These are phyloP conservation scores for Fragum fragum DNA, from an alignment of 2,888 invertebrate genomes.

Conservation along the genomic window DNA sequence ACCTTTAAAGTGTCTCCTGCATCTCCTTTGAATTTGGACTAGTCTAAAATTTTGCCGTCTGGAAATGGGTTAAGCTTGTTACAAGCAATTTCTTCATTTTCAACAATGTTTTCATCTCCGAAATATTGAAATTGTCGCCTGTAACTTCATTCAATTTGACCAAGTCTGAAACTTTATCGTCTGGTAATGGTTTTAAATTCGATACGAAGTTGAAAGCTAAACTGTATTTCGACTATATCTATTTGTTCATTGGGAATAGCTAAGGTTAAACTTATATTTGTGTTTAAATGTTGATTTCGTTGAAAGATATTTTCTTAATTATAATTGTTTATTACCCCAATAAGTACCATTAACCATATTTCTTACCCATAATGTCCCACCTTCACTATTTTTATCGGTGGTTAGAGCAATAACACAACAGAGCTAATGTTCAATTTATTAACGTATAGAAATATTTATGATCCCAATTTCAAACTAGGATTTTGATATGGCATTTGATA, in stretches of 20 bases:
- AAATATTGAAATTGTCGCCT: too few species aligned
- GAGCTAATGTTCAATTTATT: not conserved
- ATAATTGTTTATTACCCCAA: constrained; percentile 3
- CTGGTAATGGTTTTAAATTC: too few species aligned
- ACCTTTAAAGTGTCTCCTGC: too few species aligned
- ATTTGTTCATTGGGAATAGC: not conserved
- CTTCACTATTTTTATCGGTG: not conserved
- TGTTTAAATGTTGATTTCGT: not conserved
- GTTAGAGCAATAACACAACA: not conserved
- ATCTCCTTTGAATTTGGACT: too few species aligned
- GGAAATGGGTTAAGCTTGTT: too few species aligned
- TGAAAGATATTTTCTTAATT: constrained; percentile 3
- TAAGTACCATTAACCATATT: not conserved
- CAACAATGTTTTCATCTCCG: too few species aligned
- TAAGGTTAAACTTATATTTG: not conserved
- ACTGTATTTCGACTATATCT: not conserved
- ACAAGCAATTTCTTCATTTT: too few species aligned
- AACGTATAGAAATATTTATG: constrained; percentile 17
- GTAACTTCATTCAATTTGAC: too few species aligned
- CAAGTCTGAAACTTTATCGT: too few species aligned
- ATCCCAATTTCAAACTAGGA: not conserved
- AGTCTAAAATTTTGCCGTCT: too few species aligned
- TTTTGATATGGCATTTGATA: not conserved
- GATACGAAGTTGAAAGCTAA: not conserved
- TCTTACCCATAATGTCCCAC: constrained; percentile 4